Conservation (phyloP, 92 coral and sea anemone species). For the Zoanthus gigantus region DNA sequence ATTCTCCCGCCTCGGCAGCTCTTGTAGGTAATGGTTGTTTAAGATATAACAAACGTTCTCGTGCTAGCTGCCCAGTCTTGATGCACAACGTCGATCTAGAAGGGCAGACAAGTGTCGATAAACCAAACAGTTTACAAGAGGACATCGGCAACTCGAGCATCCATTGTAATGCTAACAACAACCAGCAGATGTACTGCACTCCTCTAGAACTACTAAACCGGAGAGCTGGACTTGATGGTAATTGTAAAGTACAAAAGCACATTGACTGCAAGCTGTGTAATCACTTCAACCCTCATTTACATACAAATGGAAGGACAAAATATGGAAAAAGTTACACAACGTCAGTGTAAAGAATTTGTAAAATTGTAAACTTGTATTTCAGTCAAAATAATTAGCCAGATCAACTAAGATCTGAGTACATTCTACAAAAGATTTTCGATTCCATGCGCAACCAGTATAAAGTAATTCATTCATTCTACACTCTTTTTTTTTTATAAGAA, state of each 20-base stretch:
- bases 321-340: neutral
- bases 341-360: constrained; percentile 5
- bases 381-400: too few species aligned
- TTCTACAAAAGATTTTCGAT: too few species aligned
- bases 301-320: neutral
- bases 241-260: neutral
- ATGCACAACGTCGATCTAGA: neutral
- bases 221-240: neutral
- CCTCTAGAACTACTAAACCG: neutral
- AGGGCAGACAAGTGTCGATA: neutral
- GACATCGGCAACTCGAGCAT: constrained; percentile 5
- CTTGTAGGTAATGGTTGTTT: constrained; percentile 10
- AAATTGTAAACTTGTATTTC: too few species aligned
- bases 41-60: neutral
- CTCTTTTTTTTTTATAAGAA: too few species aligned
- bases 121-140: neutral
- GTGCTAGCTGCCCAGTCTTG: constrained; percentile 22
- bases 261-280: neutral
- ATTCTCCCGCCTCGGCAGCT: neutral
- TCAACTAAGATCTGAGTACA: too few species aligned
- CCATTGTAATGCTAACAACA: neutral
- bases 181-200: neutral
- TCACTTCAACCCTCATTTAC: constrained; percentile 2
- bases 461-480: too few species aligned
- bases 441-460: too few species aligned